Conservation (phyloP, 2,888 invertebrate species). For the Drosophila gaucha region DNA sequence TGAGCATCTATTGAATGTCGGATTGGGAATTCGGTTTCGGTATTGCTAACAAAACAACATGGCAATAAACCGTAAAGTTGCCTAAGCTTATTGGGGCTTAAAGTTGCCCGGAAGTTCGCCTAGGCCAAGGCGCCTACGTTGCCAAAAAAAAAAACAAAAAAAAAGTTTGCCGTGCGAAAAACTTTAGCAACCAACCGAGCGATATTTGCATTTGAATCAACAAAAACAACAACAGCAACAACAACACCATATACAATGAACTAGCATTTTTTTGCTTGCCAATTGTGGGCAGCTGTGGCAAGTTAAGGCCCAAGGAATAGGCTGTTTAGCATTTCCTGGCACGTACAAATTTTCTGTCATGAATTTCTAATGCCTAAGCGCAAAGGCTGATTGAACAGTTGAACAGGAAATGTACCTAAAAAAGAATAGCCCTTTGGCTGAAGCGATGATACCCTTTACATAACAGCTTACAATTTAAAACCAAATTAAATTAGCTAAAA, state of each 20-base stretch:
- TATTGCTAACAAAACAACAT: slow-evolving; percentile 57
- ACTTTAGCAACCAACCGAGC: slow-evolving; percentile 53
- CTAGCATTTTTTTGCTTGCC: slow-evolving; percentile 46
- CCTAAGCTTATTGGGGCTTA: slow-evolving; percentile 68
- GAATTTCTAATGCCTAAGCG: slow-evolving; percentile 69
- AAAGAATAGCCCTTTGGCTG: slow-evolving; percentile 5
- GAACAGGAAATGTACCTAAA: slow-evolving; percentile 34
- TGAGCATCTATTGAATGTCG: slow-evolving; percentile 72
- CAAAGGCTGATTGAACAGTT: slow-evolving; percentile 73
- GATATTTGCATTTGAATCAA: slow-evolving; percentile 74
- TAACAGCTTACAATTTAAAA: not conserved
- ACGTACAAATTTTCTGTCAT: slow-evolving; percentile 74
- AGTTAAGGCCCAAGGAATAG: slow-evolving; percentile 24
- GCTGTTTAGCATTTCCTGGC: slow-evolving; percentile 72
- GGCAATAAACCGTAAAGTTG: slow-evolving; percentile 78
- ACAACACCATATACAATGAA: slow-evolving; percentile 53
- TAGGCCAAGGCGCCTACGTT: slow-evolving; percentile 56
- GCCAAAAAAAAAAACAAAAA: slow-evolving; percentile 38
- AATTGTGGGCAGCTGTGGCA: slow-evolving; percentile 51
- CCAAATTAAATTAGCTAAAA: not conserved
- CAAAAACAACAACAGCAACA: slow-evolving; percentile 24
- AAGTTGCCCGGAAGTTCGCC: slow-evolving; percentile 58
- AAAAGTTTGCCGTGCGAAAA: slow-evolving; percentile 71
- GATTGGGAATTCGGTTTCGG: slow-evolving; percentile 45
- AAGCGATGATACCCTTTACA: slow-evolving; percentile 17